phyloP scores from a whole-genome alignment of 1,140 invertebrate species.

The Caerostris extrusa region DNA sequence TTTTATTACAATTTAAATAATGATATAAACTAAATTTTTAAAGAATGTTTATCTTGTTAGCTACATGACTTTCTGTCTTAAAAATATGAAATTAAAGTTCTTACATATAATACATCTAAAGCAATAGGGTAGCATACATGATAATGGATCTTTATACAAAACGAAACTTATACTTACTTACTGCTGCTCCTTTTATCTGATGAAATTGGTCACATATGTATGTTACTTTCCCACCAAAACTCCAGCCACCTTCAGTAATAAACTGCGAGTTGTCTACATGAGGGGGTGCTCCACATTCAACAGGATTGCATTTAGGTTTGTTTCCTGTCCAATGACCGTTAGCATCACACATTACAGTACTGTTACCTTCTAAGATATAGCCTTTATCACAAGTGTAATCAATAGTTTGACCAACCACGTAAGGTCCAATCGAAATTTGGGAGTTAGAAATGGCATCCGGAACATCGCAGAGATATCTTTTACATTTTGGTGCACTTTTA shows the following conservation, averaged over 20 bases:
- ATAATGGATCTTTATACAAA: not conserved
- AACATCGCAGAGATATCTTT: slow-evolving; percentile 72
- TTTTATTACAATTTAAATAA: no score
- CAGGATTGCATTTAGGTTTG: slow-evolving; percentile 79
- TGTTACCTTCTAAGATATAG: slow-evolving; percentile 70
- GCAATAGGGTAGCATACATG: no score
- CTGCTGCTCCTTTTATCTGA: slow-evolving; percentile 90
- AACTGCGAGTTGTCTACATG: slow-evolving; percentile 79
- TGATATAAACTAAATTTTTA: no score
- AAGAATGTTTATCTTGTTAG: no score
- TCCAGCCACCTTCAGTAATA: slow-evolving; percentile 86
- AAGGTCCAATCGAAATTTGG: slow-evolving; percentile 50
- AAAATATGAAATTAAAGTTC: no score
- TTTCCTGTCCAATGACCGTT: slow-evolving; percentile 80
- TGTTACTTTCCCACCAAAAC: slow-evolving; percentile 88
- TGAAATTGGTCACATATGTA: slow-evolving; percentile 92
- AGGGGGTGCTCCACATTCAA: slow-evolving; percentile 79
- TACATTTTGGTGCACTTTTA: slow-evolving; percentile 78
- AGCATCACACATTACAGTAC: slow-evolving; percentile 79
- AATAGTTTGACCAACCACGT: slow-evolving; percentile 57
- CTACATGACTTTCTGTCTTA: no score
- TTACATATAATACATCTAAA: no score
- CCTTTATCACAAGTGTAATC: slow-evolving; percentile 73
- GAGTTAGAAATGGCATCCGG: slow-evolving; percentile 36
- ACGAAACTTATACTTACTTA: slow-evolving; percentile 81